Conservation (phyloP, 2,797 vertebrate genomes). For the Sparus aurata region DNA sequence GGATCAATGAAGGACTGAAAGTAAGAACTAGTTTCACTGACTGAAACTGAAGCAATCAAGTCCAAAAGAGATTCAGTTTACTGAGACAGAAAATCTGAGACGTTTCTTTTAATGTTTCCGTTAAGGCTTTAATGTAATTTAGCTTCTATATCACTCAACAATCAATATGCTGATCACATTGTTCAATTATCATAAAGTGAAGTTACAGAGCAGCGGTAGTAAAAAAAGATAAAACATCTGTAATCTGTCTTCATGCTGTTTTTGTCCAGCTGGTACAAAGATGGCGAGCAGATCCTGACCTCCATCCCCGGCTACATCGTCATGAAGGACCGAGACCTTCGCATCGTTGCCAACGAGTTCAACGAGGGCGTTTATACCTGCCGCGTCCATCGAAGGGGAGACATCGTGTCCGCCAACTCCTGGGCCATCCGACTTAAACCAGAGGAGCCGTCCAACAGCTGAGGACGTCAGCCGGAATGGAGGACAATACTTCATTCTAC, state of each 20-base stretch:
- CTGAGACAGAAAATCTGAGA: no score
- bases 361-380: slow-evolving; percentile 90
- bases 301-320: slow-evolving; percentile 85
- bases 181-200: no score
- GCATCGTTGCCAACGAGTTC: slow-evolving; percentile 85
- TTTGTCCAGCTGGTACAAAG: slow-evolving; percentile 87
- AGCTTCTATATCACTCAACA: no score
- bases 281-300: slow-evolving; percentile 84
- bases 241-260: neutral
- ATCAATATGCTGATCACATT: no score
- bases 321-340: slow-evolving; percentile 85
- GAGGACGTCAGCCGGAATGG: slow-evolving; percentile 12
- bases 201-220: no score
- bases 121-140: no score
- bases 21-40: no score
- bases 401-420: slow-evolving; percentile 82
- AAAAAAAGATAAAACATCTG: neutral
- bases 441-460: slow-evolving; percentile 79
- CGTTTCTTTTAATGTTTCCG: no score
- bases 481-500: neutral
- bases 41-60: no score
- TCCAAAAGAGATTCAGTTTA: no score
- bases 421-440: slow-evolving; percentile 87
- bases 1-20: neutral
- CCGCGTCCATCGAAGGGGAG: slow-evolving; percentile 78